Evolutionary conservation across 53 echinoderm and acorn worm genomes (phyloP).

Genomic region (Pentamera pediparva): DNA sequence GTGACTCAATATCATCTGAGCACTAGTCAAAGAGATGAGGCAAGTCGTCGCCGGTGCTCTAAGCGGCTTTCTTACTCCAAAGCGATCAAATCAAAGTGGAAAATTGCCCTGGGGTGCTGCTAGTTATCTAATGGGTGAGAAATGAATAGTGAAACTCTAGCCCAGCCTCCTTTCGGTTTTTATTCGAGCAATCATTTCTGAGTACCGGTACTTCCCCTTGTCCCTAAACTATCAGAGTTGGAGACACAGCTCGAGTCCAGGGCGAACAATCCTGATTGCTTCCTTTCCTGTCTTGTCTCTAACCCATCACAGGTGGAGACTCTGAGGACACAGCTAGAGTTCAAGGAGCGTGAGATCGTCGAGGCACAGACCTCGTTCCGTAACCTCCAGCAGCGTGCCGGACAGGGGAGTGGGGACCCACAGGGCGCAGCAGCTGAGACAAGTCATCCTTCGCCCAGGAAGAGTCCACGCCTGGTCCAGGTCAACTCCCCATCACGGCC

Average conservation of each 20-base stretch:
- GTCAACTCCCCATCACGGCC: not conserved
- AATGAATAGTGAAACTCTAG: not conserved
- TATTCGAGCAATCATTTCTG: too few species aligned
- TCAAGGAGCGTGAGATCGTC: conserved; percentile 79
- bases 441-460: conserved; percentile 12
- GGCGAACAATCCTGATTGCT: not conserved
- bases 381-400: conserved; percentile 36
- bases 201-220: too few species aligned
- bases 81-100: too few species aligned
- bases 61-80: too few species aligned
- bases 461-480: conserved; percentile 3
- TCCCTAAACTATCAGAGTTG: too few species aligned
- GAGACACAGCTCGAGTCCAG: too few species aligned
- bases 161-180: not conserved
- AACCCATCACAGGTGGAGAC: conserved; percentile 59
- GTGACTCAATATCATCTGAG: too few species aligned
- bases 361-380: conserved; percentile 66
- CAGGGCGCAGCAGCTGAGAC: not conserved
- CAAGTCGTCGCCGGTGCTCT: too few species aligned
- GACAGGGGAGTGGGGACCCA: not conserved
- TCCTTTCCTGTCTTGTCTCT: not conserved
- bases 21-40: too few species aligned
- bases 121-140: too few species aligned
- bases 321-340: conserved; percentile 83
- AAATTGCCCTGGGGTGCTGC: too few species aligned